Conservation (phyloP, 2,888 invertebrate species). For the Maniola hyperantus region DNA sequence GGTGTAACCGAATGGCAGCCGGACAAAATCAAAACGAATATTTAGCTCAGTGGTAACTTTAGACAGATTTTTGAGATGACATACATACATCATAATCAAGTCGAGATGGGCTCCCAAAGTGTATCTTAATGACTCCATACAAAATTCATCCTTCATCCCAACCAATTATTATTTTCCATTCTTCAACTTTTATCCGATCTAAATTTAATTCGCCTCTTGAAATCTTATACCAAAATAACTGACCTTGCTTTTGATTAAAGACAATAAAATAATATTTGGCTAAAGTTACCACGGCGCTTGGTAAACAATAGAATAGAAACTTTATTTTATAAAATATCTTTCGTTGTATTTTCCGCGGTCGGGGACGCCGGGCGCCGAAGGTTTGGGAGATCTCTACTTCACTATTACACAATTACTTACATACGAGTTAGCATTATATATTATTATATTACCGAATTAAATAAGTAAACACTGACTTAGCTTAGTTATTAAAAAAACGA, state of each 20-base stretch:
- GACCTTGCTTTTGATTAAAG: not conserved
- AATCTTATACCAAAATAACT: not conserved
- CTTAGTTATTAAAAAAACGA: constrained; percentile 76
- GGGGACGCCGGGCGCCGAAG: constrained; percentile 72
- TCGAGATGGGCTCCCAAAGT: not conserved
- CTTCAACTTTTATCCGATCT: too few species aligned
- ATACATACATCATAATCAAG: not conserved
- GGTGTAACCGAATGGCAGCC: constrained; percentile 3
- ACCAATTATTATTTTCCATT: too few species aligned
- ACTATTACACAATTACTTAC: constrained; percentile 79
- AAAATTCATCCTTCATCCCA: not conserved
- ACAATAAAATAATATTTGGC: not conserved
- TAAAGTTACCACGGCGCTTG: constrained; percentile 23
- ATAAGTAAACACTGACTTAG: constrained; percentile 82
- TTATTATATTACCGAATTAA: constrained; percentile 66
- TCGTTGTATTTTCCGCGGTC: constrained; percentile 73
- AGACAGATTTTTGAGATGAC: not conserved
- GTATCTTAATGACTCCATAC: not conserved
- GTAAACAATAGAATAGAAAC: constrained; percentile 57
- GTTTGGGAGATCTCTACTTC: constrained; percentile 81
- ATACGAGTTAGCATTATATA: constrained; percentile 74
- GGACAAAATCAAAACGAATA: constrained; percentile 14
- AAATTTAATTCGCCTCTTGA: not conserved
- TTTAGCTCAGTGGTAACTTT: constrained; percentile 27
- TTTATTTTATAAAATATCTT: constrained; percentile 49